Evolutionary conservation across 2,888 invertebrate genomes (phyloP), one percentile per base, ranked within the genome.

Genomic region (Phortica magna): DNA sequence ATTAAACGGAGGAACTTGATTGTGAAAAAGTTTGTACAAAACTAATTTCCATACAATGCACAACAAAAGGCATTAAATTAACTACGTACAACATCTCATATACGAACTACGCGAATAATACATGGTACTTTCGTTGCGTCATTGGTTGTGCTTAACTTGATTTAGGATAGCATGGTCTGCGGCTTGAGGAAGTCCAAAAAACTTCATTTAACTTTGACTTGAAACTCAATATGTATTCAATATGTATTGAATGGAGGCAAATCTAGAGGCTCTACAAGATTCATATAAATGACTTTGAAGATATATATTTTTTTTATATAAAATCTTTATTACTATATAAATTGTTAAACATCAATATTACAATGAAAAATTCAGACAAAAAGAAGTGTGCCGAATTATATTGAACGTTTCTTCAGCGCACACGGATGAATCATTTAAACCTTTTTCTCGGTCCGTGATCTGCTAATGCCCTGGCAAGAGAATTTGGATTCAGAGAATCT

Each of bases 31-130:
- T 22, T 22, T 22, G 22, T 61, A 17, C 19, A 61, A 61, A 76
- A 65, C 76, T 75, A 41, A 78, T 79, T 78, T 77, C 71, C 76
- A 76, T 76, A 76, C 68, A 75, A 78, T 74, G 68, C 42, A 41
- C 71, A 22, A 74, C 73, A 70, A 70, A 75, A 75, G 48, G 48
- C 73, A 64, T 75, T 68, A 65, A 72, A 72, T 55, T 64, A 73
- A 22, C 61, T 22, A 61, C 10, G 19, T 12, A 22, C 61, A 17
- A n/a, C 1, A 61, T 41, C 53, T 39, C 64, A 59, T 71, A 77
- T 73, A 65, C 64, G 31, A 59, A 42, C 59, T 14, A 14, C 12
- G 48, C 14, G 31, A 22, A 22, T n/a, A 22, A 48, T 53, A 55
- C 53, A 39, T 19, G 31, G 65, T 61, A 31, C 53, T 19, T 61